phyloP scores from a whole-genome alignment of 1,140 invertebrate species.

The Ips typographus region DNA sequence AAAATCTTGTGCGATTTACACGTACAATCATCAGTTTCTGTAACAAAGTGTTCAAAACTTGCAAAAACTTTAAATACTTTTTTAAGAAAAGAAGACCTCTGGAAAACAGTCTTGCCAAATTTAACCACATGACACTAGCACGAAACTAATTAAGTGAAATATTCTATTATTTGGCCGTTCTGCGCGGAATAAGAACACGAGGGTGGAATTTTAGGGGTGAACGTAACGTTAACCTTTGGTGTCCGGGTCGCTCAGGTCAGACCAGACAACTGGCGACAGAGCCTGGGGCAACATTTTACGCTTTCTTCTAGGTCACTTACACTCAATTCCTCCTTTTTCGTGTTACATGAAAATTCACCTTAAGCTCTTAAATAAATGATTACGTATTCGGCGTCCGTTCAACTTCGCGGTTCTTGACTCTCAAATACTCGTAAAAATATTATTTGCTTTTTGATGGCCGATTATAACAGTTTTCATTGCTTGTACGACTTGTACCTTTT shows the following conservation, averaged over 20 bases:
- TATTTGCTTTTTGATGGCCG: too few relatives aligned
- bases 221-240: constrained; percentile 39
- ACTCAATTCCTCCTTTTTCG: constrained; percentile 28
- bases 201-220: constrained; percentile 38
- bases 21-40: too few relatives aligned
- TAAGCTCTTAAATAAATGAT: constrained; percentile 14
- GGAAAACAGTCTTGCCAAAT: constrained; percentile 14
- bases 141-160: constrained; percentile 34
- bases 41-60: too few relatives aligned
- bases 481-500: too few relatives aligned
- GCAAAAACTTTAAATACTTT: too few relatives aligned
- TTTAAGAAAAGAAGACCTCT: too few relatives aligned
- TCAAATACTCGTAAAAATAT: not conserved
- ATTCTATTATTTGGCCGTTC: constrained; percentile 24
- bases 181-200: constrained; percentile 28
- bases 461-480: too few relatives aligned
- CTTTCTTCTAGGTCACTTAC: constrained; percentile 39
- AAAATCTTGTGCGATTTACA: too few relatives aligned
- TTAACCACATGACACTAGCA: constrained; percentile 31
- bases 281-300: constrained; percentile 37
- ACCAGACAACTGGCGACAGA: constrained; percentile 31
- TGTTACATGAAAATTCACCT: constrained; percentile 25
- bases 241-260: constrained; percentile 29
- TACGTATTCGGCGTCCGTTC: constrained; percentile 2
- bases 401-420: not conserved